Evolutionary conservation across 2,797 vertebrate species (phyloP), one percentile per base, ranked within the genome.

Genomic region (Pygocentrus nattereri): DNA sequence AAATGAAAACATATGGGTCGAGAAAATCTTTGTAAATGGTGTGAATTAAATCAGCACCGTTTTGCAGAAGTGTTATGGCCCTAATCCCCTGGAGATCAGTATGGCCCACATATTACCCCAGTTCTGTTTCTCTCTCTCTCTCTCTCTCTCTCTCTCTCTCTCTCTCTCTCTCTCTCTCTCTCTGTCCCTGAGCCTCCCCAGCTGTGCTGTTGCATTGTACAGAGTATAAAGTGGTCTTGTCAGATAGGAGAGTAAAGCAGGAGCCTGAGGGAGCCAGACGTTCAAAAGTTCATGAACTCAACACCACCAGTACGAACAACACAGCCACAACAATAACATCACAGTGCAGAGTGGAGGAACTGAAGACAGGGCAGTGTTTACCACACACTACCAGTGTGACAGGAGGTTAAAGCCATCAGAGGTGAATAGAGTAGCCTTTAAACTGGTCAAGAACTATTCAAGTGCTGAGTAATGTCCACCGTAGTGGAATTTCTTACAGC

Each of bases 241-340:
- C 91, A 88, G 88, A 83, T 88, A 93, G 84, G 88, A 93, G 82
- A 82, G 83, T 80, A 79, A 80, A 77, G 74, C 65, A 59, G 50
- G 65, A 73, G 83, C 79, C 70, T 82, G 56, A 69, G 54, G 78
- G 65, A 78, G 56, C 44, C 83, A 86, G 82, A 85, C 80, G 70
- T 84, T 87, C 83, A 85, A 85, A 85, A 86, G 88, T 87, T 88
- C 88, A 86, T 67, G 64, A 67, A 62, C 86, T 81, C 79, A 68
- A 67, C 76, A 58, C 70, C 49, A 54, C 76, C 86, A 61, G 54
- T 70, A 47, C 70, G 25, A 54, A 69, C 84, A 54, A 47, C 76
- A 84, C 71, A 56, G 31, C 64, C 16, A 54, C 23, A 74, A 65
- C 64, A 74, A 50, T 31, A 67, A 44, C 47, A 56, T 47, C 30